Conservation (phyloP, 2,797 vertebrate species). For the Ctenochaetus hawaiiensis region DNA sequence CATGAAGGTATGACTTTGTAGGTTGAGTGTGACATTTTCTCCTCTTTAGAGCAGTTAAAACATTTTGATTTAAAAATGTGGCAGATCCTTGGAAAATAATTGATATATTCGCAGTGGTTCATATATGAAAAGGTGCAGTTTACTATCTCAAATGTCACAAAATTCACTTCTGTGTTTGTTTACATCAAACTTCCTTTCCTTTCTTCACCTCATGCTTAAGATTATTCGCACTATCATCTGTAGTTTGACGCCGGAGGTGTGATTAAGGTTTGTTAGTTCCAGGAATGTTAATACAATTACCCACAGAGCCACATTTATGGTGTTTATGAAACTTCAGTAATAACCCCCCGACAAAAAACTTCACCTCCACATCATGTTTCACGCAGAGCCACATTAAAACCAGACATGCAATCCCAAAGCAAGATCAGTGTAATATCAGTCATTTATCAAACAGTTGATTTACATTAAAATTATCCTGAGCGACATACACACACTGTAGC, state of each 20-base stretch:
- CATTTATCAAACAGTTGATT: background rate
- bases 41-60: background rate
- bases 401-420: background rate
- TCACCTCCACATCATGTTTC: background rate
- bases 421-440: background rate
- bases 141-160: background rate
- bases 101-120: background rate
- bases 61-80: background rate
- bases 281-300: background rate
- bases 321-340: background rate
- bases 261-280: background rate
- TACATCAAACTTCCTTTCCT: background rate
- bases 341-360: background rate
- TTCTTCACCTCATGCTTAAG: background rate
- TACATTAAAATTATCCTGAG: background rate
- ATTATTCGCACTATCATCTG: slow-evolving; percentile 3
- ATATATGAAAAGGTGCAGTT: background rate
- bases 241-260: background rate
- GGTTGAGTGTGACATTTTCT: background rate
- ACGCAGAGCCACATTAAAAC: background rate
- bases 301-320: background rate
- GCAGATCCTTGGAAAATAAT: background rate
- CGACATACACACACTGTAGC: too few relatives aligned
- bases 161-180: background rate
- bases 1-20: too few relatives aligned